A percentile compares a stretch with the other conserved stretches of the same genome.
Conservation (phyloP, 2,113 vertebrate species). For the Nesoenas mayeri region DNA sequence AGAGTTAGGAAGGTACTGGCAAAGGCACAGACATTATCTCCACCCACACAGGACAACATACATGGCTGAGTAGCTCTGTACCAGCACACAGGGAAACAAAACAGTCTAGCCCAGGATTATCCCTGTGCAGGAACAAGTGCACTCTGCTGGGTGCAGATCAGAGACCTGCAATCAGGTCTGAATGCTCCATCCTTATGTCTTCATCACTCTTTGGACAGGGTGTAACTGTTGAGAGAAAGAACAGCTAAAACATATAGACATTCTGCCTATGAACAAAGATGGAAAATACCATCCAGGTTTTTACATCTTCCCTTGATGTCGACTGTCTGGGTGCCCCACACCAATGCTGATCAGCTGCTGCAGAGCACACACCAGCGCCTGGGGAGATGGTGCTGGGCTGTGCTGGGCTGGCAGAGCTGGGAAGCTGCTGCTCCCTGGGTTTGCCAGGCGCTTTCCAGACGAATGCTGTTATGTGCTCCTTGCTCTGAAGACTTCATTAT, state of each 20-base stretch:
- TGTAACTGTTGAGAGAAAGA: neutral
- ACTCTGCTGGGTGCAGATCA: neutral
- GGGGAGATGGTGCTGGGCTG: neutral
- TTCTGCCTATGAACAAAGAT: neutral
- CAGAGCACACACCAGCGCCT: neutral
- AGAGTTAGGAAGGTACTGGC: conserved; percentile 54
- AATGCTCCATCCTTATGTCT: neutral
- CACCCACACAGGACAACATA: conserved; percentile 53
- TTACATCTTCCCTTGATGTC: neutral
- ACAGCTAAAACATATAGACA: neutral
- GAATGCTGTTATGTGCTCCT: neutral
- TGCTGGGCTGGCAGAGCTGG: neutral
- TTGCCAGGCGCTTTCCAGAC: neutral
- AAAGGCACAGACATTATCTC: conserved; percentile 43
- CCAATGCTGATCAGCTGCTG: neutral
- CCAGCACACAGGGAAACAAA: neutral
- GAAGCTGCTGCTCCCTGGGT: neutral
- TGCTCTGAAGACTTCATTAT: neutral
- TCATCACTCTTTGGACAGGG: neutral
- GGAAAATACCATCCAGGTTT: neutral
- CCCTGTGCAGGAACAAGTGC: neutral
- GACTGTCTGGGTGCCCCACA: fast-evolving
- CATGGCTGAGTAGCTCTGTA: neutral
- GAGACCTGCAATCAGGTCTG: neutral
- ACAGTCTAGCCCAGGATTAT: neutral